phyloP scores from a whole-genome alignment of 2,888 invertebrate species.

The Caenorhabditis imperialis region DNA sequence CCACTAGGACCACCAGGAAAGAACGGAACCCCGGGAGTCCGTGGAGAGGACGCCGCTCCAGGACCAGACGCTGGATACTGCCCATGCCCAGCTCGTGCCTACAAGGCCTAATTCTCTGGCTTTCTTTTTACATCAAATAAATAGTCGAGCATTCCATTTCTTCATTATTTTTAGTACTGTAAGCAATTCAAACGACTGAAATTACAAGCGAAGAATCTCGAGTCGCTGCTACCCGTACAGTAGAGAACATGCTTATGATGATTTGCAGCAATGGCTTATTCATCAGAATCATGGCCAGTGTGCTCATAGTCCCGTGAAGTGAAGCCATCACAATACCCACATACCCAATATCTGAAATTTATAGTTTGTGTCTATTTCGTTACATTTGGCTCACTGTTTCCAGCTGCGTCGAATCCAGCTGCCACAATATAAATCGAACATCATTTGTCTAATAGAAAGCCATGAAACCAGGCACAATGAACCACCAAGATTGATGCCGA shows the following conservation, averaged over 20 bases:
- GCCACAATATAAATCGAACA: constrained; percentile 21
- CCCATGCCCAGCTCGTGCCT: constrained; percentile 57
- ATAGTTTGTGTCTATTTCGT: no score
- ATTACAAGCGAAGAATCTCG: no score
- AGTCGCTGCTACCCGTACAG: no score
- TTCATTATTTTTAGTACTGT: background rate
- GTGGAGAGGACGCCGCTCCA: constrained; percentile 63
- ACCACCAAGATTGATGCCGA: constrained; percentile 13
- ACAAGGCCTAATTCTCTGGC: constrained; percentile 18
- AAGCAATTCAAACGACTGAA: no score
- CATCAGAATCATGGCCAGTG: constrained; percentile 37
- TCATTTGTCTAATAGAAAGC: constrained; percentile 22
- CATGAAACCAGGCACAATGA: constrained; percentile 8
- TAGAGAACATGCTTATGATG: no score
- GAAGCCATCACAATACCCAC: constrained; percentile 33
- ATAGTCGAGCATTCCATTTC: background rate
- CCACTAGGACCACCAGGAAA: constrained; percentile 64
- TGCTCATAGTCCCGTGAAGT: constrained; percentile 45
- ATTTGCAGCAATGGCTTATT: constrained; percentile 40
- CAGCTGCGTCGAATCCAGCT: constrained; percentile 19
- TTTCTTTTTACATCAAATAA: background rate
- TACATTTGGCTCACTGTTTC: no score
- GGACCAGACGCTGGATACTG: constrained; percentile 67
- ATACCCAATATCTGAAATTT: constrained; percentile 35
- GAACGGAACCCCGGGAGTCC: constrained; percentile 58